phyloP scores from a whole-genome alignment of 2,113 vertebrate species.

The Typhlomys cinereus region DNA sequence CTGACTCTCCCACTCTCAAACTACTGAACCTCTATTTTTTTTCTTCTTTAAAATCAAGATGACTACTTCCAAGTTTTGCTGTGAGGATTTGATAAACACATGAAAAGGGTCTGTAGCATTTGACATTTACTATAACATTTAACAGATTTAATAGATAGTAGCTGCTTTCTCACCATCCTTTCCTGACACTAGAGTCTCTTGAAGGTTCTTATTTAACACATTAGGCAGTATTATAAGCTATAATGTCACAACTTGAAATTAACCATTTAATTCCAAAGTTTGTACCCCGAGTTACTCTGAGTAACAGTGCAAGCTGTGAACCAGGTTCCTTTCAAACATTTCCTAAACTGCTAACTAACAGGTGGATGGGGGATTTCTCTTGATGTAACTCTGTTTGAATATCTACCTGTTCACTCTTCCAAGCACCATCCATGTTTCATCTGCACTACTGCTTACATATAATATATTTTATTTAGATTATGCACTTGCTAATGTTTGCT shows the following conservation, averaged over 20 bases:
- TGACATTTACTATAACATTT: too few species aligned
- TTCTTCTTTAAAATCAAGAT: constrained; percentile 33
- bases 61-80: neutral
- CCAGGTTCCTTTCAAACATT: constrained; percentile 20
- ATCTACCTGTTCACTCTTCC: constrained; percentile 55
- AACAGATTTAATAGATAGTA: neutral
- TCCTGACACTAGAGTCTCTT: neutral
- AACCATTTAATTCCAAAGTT: constrained; percentile 30
- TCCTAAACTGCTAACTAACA: constrained; percentile 18
- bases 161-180: neutral
- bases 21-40: neutral
- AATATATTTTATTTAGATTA: constrained; percentile 47
- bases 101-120: neutral
- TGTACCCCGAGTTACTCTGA: neutral
- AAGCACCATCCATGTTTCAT: constrained; percentile 39
- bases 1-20: neutral
- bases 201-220: constrained; percentile 20
- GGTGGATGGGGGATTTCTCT: neutral
- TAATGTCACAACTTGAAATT: constrained; percentile 29
- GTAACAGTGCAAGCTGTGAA: neutral
- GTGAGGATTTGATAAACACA: constrained; percentile 34
- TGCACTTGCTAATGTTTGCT: constrained; percentile 41
- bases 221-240: neutral
- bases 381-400: constrained; percentile 24
- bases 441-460: constrained; percentile 7